Evolutionary conservation across 2,113 vertebrate genomes (phyloP).

Genomic region (Panurus biarmicus): DNA sequence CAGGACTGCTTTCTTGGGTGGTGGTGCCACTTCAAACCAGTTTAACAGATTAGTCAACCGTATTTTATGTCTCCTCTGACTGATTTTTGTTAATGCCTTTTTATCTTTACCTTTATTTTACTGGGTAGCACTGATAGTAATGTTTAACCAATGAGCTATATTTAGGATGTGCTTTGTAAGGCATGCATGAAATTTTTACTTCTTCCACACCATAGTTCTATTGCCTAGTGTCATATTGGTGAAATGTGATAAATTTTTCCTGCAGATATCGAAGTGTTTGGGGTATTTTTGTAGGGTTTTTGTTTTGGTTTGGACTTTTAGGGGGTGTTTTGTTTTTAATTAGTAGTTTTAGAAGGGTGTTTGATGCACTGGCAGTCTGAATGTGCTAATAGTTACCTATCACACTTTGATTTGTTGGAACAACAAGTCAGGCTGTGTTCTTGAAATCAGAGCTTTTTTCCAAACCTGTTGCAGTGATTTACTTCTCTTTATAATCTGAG

Average conservation of each 20-base stretch:
- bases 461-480: background rate
- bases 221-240: background rate
- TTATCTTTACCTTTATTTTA: background rate
- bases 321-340: background rate
- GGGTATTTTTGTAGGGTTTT: background rate
- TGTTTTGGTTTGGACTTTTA: background rate
- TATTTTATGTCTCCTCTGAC: background rate
- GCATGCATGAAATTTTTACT: background rate
- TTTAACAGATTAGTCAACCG: background rate
- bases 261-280: background rate
- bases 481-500: background rate
- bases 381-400: background rate
- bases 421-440: background rate
- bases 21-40: background rate
- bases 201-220: background rate
- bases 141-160: background rate
- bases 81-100: background rate
- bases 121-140: background rate
- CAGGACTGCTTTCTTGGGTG: background rate
- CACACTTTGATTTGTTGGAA: background rate
- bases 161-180: background rate
- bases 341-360: background rate
- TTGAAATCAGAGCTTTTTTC: background rate
- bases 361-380: background rate
- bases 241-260: background rate